Percentiles rank a stretch among this genome's conserved stretches.
Evolutionary conservation across 2,797 vertebrate species (phyloP).

Genomic region (Molossus molossus): DNA sequence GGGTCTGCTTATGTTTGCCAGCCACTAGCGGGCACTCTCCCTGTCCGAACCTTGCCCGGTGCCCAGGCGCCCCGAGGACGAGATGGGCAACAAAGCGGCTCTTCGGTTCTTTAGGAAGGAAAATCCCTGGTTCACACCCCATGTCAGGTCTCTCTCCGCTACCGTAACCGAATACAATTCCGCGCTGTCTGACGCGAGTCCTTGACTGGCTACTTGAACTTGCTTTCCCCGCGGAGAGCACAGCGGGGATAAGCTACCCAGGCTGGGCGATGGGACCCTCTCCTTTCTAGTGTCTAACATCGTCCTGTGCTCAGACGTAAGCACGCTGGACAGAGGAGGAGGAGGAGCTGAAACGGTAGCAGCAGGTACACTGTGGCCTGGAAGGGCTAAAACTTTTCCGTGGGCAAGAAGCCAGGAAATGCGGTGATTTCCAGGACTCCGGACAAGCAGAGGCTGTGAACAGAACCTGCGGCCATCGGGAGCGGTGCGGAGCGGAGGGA

Average conservation of each 20-base stretch:
- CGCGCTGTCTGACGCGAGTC: background rate
- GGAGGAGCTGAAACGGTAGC: background rate
- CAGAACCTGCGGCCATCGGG: background rate
- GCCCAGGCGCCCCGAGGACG: background rate
- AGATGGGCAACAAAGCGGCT: background rate
- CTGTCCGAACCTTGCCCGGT: too few species aligned
- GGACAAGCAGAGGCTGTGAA: background rate
- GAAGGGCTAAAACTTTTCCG: background rate
- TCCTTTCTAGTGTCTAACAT: background rate
- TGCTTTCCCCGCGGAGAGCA: background rate
- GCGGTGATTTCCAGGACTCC: background rate
- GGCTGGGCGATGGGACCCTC: background rate
- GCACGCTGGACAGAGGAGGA: background rate
- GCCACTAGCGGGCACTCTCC: background rate
- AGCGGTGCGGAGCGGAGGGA: background rate
- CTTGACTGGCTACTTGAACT: background rate
- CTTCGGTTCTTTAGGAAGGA: constrained; percentile 48
- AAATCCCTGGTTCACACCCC: background rate
- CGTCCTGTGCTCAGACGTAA: background rate
- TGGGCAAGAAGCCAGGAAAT: background rate
- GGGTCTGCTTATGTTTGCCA: background rate
- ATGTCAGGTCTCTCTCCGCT: background rate
- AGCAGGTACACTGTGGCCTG: fast-evolving
- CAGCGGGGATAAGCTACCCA: background rate
- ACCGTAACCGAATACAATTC: background rate